A percentile compares a stretch with the other conserved stretches of the same genome.
Conservation (phyloP, 2,797 vertebrate genomes). For the Helostoma temminkii region DNA sequence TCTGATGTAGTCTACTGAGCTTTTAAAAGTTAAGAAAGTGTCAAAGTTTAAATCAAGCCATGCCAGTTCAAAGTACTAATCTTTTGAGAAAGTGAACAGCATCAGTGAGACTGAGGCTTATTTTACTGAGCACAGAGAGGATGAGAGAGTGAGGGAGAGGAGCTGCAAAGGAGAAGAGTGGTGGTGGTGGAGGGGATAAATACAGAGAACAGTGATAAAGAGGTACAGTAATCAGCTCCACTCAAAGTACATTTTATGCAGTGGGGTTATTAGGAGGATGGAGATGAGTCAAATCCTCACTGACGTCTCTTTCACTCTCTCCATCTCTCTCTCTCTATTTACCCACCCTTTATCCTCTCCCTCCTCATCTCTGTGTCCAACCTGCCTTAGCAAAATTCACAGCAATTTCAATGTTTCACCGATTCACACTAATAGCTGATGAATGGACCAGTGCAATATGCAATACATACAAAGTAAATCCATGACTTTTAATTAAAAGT, state of each 20-base stretch:
- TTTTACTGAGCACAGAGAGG: constrained; percentile 58
- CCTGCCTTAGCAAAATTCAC: constrained; percentile 62
- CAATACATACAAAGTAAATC: constrained; percentile 61
- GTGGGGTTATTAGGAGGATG: constrained; percentile 74
- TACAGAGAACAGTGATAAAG: constrained; percentile 75
- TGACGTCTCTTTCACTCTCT: constrained; percentile 35
- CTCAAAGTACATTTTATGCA: constrained; percentile 77
- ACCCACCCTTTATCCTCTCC: constrained; percentile 59
- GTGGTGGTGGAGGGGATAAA: constrained; percentile 56
- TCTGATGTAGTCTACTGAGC: constrained; percentile 48
- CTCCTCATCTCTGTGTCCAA: constrained; percentile 47
- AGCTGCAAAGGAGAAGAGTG: constrained; percentile 55
- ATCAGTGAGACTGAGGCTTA: constrained; percentile 68
- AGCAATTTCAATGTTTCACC: constrained; percentile 67
- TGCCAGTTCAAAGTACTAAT: constrained; percentile 70
- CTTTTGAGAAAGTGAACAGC: constrained; percentile 63
- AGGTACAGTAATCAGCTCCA: constrained; percentile 73
- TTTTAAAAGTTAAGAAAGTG: constrained; percentile 52
- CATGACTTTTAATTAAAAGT: constrained; percentile 70
- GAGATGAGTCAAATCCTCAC: constrained; percentile 68
- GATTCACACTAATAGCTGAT: constrained; percentile 76
- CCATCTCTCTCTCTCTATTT: constrained; percentile 39
- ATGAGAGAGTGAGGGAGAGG: constrained; percentile 38
- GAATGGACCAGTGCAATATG: constrained; percentile 56
- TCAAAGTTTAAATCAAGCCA: constrained; percentile 52